Conservation (phyloP, 2,113 vertebrate genomes). For the Hassar affinis region DNA sequence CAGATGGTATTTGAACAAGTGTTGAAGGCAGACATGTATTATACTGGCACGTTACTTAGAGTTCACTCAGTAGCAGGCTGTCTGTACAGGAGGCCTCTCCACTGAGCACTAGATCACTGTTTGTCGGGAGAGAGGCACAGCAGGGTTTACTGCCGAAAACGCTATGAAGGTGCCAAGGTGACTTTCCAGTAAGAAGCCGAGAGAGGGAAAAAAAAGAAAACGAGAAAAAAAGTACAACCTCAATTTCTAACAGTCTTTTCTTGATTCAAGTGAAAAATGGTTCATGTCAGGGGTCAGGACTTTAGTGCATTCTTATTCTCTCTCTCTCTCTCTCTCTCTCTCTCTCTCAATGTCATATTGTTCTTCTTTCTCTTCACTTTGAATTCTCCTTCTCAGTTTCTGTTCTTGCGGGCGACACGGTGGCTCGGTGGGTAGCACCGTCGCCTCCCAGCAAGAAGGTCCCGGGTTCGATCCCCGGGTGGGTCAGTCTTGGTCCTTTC, state of each 20-base stretch:
- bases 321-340: neutral
- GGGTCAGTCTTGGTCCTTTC: too few species aligned
- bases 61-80: conserved; percentile 28
- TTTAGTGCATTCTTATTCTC: neutral
- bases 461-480: too few species aligned
- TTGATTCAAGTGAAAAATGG: conserved; percentile 53
- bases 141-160: conserved; percentile 23
- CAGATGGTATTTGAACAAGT: conserved; percentile 52
- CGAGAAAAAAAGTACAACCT: conserved; percentile 26
- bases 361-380: conserved; percentile 13
- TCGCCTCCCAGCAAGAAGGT: too few species aligned
- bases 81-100: conserved; percentile 19
- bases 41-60: conserved; percentile 28
- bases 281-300: conserved; percentile 51
- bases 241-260: conserved; percentile 50
- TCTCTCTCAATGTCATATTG: neutral
- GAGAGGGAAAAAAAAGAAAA: too few species aligned
- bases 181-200: conserved; percentile 48
- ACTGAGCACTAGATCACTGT: conserved; percentile 18
- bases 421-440: too few species aligned
- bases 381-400: conserved; percentile 20
- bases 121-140: neutral
- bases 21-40: conserved; percentile 35
- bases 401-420: too few species aligned
- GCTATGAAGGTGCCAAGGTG: conserved; percentile 49